Evolutionary conservation across 2,888 invertebrate species (phyloP).

Genomic region (Agrotis ipsilon): DNA sequence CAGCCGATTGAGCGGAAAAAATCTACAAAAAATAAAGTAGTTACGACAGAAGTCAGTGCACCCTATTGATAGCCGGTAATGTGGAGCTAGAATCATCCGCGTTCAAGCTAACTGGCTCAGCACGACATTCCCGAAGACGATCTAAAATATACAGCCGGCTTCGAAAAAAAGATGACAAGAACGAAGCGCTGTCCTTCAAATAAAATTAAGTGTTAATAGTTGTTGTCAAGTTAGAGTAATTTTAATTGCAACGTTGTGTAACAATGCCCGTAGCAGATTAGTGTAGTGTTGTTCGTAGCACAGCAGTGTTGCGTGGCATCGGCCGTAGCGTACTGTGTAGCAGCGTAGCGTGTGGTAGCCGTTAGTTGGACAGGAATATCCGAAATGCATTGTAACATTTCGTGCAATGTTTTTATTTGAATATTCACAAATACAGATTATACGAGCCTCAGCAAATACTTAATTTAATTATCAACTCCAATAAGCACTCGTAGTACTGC

Average conservation of each 20-base stretch:
- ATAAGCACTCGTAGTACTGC: slow-evolving; percentile 29
- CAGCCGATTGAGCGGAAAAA: slow-evolving; percentile 73
- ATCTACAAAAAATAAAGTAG: slow-evolving; percentile 71
- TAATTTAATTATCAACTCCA: slow-evolving; percentile 5
- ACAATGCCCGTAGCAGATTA: background rate
- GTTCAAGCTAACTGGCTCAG: slow-evolving; percentile 17
- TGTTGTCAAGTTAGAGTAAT: background rate
- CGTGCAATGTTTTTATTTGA: too few relatives aligned
- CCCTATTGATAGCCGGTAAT: slow-evolving; percentile 55
- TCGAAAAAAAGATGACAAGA: slow-evolving; percentile 7
- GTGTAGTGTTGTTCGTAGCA: background rate
- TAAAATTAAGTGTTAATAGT: background rate
- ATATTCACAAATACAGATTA: background rate
- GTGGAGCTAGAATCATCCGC: slow-evolving; percentile 40
- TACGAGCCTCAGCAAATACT: background rate
- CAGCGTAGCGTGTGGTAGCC: slow-evolving; percentile 1
- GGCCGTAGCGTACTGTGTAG: background rate
- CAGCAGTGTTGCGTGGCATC: background rate
- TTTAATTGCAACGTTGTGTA: slow-evolving; percentile 7
- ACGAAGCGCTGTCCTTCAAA: slow-evolving; percentile 7
- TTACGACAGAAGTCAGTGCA: slow-evolving; percentile 69
- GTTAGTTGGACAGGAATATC: too few relatives aligned
- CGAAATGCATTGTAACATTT: too few relatives aligned
- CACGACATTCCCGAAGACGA: slow-evolving; percentile 22
- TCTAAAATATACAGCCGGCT: background rate